These are phyloP conservation scores for Leucoma salicis DNA, from an alignment of 2,888 invertebrate species.

Conservation along the genomic window DNA sequence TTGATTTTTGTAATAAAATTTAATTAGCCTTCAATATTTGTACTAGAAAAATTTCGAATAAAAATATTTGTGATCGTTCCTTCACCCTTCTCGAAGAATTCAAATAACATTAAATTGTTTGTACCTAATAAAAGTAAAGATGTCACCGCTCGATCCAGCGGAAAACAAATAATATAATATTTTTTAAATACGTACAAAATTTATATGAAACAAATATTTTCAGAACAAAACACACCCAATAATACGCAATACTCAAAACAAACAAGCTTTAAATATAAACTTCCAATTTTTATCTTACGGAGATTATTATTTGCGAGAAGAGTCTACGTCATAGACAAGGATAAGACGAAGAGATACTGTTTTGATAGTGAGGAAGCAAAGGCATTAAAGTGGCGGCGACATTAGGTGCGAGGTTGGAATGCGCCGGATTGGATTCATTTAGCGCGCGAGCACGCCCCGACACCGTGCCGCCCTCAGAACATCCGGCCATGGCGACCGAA, in stretches of 20 bases:
- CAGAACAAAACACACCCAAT: constrained; percentile 46
- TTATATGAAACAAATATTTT: constrained; percentile 38
- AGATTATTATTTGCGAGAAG: constrained; percentile 19
- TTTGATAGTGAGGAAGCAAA: constrained; percentile 27
- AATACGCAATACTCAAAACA: constrained; percentile 43
- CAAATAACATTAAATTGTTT: constrained; percentile 25
- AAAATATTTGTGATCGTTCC: neutral
- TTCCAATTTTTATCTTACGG: constrained; percentile 27
- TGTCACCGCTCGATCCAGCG: constrained; percentile 43
- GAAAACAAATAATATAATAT: constrained; percentile 12
- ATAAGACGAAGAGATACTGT: constrained; percentile 19
- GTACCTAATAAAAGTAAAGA: constrained; percentile 21
- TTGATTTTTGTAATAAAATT: neutral
- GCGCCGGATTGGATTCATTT: constrained; percentile 75
- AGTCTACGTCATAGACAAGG: constrained; percentile 24
- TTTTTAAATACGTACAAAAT: constrained; percentile 3
- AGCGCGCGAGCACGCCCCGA: constrained; percentile 76
- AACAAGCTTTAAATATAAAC: constrained; percentile 48
- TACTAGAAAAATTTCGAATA: too few species aligned
- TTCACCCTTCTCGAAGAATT: constrained; percentile 37
- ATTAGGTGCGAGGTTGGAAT: constrained; percentile 71
- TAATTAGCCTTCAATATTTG: neutral
- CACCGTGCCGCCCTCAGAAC: constrained; percentile 78
- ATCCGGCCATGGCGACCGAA: constrained; percentile 79
- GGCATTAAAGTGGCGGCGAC: constrained; percentile 72